Percentiles rank a stretch among this genome's conserved stretches.
phyloP scores from a whole-genome alignment of 2,888 invertebrate genomes.

The Eumerus sabulonum region DNA sequence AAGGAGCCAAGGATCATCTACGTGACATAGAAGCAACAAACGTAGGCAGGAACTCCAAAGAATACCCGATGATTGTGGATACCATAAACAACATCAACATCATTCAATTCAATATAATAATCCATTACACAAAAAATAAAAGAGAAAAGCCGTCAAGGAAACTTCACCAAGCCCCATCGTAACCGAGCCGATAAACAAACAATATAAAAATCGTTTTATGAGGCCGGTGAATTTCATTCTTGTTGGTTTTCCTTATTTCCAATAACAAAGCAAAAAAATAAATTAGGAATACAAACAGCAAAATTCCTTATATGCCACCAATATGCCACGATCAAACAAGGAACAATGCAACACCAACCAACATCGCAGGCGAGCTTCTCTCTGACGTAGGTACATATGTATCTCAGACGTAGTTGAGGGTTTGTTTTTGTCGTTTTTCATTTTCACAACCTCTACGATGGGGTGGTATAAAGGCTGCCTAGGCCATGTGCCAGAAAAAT shows the following conservation, averaged over 20 bases:
- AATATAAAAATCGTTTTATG: slow-evolving; percentile 59
- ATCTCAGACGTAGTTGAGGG: not conserved
- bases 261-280: slow-evolving; percentile 29
- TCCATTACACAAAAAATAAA: slow-evolving; percentile 59
- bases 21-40: slow-evolving; percentile 39
- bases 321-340: slow-evolving; percentile 41
- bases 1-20: slow-evolving; percentile 26
- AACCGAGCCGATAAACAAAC: slow-evolving; percentile 31
- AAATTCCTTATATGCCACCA: slow-evolving; percentile 45
- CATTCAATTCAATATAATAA: slow-evolving; percentile 56
- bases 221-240: slow-evolving; percentile 61
- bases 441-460: slow-evolving; percentile 9
- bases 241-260: slow-evolving; percentile 34
- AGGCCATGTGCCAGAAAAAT: slow-evolving; percentile 57
- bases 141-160: slow-evolving; percentile 65
- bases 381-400: too few relatives aligned
- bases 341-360: slow-evolving; percentile 17
- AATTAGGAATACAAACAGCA: slow-evolving; percentile 17
- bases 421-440: not conserved
- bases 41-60: too few relatives aligned
- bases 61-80: too few relatives aligned
- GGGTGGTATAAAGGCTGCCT: slow-evolving; percentile 30
- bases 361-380: slow-evolving; percentile 25
- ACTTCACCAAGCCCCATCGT: slow-evolving; percentile 43
- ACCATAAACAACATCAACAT: slow-evolving; percentile 53